Conservation (phyloP, 2,888 invertebrate genomes). For the Hydrotaea diabolus region DNA sequence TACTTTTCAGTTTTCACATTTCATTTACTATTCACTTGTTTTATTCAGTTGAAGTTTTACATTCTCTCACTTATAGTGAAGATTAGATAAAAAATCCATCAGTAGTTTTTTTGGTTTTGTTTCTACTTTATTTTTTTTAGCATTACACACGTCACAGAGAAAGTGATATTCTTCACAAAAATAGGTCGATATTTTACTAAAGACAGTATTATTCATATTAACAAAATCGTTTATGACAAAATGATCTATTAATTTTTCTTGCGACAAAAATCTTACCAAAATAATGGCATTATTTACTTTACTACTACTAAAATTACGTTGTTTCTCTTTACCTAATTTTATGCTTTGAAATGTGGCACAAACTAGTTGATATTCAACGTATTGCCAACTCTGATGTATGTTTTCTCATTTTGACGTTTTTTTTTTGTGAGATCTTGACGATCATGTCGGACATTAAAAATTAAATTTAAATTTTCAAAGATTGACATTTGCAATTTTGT, state of each 20-base stretch:
- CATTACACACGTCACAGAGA: neutral
- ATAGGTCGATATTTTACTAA: neutral
- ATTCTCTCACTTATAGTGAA: neutral
- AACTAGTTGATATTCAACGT: neutral
- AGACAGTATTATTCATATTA: neutral
- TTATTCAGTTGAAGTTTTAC: neutral
- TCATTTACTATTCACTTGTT: too few relatives aligned
- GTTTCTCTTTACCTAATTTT: conserved; percentile 71
- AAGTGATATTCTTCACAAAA: conserved; percentile 18
- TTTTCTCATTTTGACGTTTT: too few relatives aligned
- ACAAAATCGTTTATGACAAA: neutral
- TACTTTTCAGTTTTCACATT: conserved; percentile 3
- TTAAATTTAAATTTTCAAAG: too few relatives aligned
- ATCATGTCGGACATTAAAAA: too few relatives aligned
- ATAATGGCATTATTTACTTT: neutral
- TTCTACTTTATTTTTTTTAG: neutral
- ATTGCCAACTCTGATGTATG: too few relatives aligned
- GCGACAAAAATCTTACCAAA: neutral
- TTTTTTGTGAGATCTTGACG: too few relatives aligned
- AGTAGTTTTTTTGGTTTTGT: neutral
- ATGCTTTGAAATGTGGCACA: conserved; percentile 72
- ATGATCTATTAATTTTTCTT: neutral
- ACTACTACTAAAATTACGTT: neutral
- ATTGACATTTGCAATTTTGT: too few relatives aligned
- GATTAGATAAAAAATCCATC: conserved; percentile 55